Percentiles rank a stretch among this genome's conserved stretches.
These are phyloP conservation scores for Ascaphus truei DNA, from an alignment of 2,113 vertebrate species.

Conservation along the genomic window DNA sequence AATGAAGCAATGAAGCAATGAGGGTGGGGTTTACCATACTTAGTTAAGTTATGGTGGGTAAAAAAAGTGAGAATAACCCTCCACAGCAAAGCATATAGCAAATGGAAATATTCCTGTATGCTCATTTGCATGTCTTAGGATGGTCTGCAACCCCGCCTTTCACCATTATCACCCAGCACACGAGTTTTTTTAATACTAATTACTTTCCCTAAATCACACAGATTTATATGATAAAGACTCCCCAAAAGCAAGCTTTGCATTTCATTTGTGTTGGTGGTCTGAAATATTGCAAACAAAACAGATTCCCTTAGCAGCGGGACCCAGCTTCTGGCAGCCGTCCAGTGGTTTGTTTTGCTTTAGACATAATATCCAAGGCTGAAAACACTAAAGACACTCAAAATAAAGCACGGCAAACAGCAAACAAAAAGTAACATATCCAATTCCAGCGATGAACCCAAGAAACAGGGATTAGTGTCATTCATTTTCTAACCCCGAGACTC, in stretches of 20 bases:
- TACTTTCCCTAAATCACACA: neutral
- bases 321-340: neutral
- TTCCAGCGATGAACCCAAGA: neutral
- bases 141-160: too few species aligned
- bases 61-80: too few species aligned
- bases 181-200: too few species aligned
- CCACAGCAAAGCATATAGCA: too few species aligned
- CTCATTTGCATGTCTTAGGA: too few species aligned
- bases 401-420: conserved; percentile 13
- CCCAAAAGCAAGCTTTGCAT: neutral
- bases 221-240: neutral
- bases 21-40: too few species aligned
- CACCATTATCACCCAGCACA: too few species aligned
- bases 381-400: conserved; percentile 9
- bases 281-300: neutral
- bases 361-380: conserved; percentile 6
- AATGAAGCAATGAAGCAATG: too few species aligned
- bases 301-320: neutral
- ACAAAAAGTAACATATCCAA: neutral
- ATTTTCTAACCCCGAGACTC: neutral
- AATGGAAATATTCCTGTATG: too few species aligned
- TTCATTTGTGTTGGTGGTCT: conserved; percentile 5
- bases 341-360: conserved; percentile 21
- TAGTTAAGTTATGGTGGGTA: too few species aligned
- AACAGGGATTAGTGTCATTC: conserved; percentile 7